Evolutionary conservation across 2,113 vertebrate genomes (phyloP).

Genomic region (Corythoichthys intestinalis): DNA sequence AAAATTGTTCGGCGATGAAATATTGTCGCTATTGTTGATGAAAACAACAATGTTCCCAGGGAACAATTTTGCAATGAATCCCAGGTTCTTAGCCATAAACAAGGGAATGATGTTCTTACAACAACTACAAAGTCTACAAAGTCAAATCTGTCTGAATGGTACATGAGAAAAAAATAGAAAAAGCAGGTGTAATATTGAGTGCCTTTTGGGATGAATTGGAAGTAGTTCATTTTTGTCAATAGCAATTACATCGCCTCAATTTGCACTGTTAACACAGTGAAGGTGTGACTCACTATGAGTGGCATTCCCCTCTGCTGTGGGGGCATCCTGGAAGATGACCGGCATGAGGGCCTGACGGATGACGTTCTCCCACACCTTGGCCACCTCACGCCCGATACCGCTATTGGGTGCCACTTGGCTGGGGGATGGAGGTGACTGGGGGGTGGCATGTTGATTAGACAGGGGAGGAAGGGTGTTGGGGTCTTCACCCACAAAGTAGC

Average conservation of each 20-base stretch:
- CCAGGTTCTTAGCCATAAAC: too few relatives aligned
- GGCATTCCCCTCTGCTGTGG: constrained; percentile 68
- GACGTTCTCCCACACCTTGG: constrained; percentile 79
- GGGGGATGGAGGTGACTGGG: constrained; percentile 57
- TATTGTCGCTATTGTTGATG: too few relatives aligned
- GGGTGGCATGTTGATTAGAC: constrained; percentile 29
- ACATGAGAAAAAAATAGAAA: too few relatives aligned
- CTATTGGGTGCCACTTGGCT: constrained; percentile 68
- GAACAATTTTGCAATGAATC: too few relatives aligned
- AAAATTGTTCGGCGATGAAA: too few relatives aligned
- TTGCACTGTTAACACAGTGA: background rate
- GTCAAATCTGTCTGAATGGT: too few relatives aligned
- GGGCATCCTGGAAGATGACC: constrained; percentile 81
- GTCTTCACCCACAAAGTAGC: constrained; percentile 85
- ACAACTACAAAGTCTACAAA: too few relatives aligned
- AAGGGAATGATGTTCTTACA: too few relatives aligned
- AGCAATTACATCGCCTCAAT: background rate
- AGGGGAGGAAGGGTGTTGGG: constrained; percentile 53
- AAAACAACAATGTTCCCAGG: too few relatives aligned
- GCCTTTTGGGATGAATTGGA: too few relatives aligned
- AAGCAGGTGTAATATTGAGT: too few relatives aligned
- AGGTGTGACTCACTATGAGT: constrained; percentile 73
- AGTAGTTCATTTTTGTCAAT: too few relatives aligned
- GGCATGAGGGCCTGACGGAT: constrained; percentile 89
- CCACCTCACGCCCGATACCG: constrained; percentile 77